Evolutionary conservation across 2,113 vertebrate species (phyloP).

Genomic region (Perca fluviatilis): DNA sequence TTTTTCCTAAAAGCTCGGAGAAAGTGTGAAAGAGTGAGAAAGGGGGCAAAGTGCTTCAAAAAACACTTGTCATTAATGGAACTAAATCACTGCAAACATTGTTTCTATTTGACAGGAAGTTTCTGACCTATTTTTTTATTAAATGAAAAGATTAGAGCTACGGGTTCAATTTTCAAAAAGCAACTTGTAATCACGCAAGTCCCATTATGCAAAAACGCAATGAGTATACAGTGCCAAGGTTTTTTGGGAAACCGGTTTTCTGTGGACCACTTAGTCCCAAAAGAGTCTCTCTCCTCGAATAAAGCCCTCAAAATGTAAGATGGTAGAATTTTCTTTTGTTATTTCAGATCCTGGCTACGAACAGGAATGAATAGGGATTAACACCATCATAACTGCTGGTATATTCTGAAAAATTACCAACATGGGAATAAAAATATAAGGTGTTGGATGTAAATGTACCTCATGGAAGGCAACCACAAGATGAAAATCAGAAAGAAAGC

Average conservation of each 20-base stretch:
- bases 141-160: slow-evolving; percentile 41
- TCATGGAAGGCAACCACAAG: slow-evolving; percentile 24
- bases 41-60: slow-evolving; percentile 67
- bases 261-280: slow-evolving; percentile 15
- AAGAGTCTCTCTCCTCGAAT: slow-evolving; percentile 7
- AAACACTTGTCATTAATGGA: slow-evolving; percentile 62
- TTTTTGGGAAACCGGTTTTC: slow-evolving; percentile 19
- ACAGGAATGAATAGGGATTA: slow-evolving; percentile 31
- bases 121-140: slow-evolving; percentile 25
- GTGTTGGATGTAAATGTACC: slow-evolving; percentile 38
- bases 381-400: slow-evolving; percentile 15
- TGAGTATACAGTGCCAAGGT: slow-evolving; percentile 7
- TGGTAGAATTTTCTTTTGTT: not conserved
- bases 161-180: slow-evolving; percentile 42
- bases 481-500: slow-evolving; percentile 54
- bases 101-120: slow-evolving; percentile 55
- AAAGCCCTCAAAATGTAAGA: slow-evolving; percentile 3
- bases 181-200: slow-evolving; percentile 41
- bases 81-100: slow-evolving; percentile 53
- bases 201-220: slow-evolving; percentile 36
- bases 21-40: slow-evolving; percentile 65
- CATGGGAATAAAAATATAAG: slow-evolving; percentile 30
- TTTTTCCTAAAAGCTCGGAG: slow-evolving; percentile 65
- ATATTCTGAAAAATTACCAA: slow-evolving; percentile 12
- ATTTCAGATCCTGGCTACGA: slow-evolving; percentile 2